Base-by-base conservation (phyloP, 2,888 invertebrate genomes). In the Phania funesta region DNA sequence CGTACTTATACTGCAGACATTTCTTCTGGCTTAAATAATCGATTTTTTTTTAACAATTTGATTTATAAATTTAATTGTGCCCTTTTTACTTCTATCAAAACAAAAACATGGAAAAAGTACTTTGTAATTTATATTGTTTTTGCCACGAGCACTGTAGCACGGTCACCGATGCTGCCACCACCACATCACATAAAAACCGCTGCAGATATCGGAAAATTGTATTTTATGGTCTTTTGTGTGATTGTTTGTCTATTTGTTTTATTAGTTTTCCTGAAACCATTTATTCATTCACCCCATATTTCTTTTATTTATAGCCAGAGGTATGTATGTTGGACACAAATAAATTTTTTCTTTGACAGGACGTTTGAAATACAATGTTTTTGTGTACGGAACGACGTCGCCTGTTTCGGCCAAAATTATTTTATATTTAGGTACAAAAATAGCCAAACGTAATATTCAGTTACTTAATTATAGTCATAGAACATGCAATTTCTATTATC, bases 61-160 rank as follows among this genome's bases (percentile, higher is more conserved):
- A 67, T 75, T 75, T 75, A 67, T 58, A 67, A 67, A 60, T 67
- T 75, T 67, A 67, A 75, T 67, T 67, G 38, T 75, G 11, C 41
- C 7, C 58, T 24, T 67, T 67, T 73, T 41, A 52, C 29, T 41
- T 18, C n/a, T 2, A 29, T 20, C 50, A 26, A 20, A 50, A 73
- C 41, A 52, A 41, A 62, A 60, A 48, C 16, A 50, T 24, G 11
- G 16, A 13, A 52, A 73, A 52, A 62, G 22, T 29, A 29, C n/a
- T 18, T 29, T 29, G 22, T 62, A 41, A 62, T 73, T 73, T 73
- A 50, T 62, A 18, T 60, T 50, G 52, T 60, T 52, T 71, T 50
- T 71, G 50, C 50, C 60, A 50, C 20, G 13, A 2, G 22, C 22
- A 22, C 5, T 48, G 29, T 71, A 60, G 60, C 60, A 50, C 20